Evolutionary conservation across 1,140 invertebrate species (phyloP).

Genomic region (Zaprionus taronus): DNA sequence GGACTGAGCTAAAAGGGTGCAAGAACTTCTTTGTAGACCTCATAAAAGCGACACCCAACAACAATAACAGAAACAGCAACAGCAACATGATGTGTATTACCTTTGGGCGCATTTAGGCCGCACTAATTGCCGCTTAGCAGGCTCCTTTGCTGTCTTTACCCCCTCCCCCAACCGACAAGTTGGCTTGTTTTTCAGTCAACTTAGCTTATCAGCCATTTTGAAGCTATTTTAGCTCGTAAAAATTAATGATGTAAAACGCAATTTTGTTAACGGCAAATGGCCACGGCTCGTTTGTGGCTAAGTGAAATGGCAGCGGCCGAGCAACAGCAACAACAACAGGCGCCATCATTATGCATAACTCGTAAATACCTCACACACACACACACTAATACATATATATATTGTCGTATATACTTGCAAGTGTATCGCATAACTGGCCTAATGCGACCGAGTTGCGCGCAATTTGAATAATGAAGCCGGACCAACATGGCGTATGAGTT

Average conservation of each 20-base stretch:
- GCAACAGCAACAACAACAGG: slow-evolving; percentile 60
- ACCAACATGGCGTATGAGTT: slow-evolving; percentile 73
- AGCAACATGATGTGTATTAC: slow-evolving; percentile 3
- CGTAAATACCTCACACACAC: slow-evolving; percentile 54
- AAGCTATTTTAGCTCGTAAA: slow-evolving; percentile 77
- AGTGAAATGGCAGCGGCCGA: slow-evolving; percentile 73
- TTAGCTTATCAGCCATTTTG: slow-evolving; percentile 77
- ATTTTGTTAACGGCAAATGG: slow-evolving; percentile 81
- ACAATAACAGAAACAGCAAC: slow-evolving; percentile 1
- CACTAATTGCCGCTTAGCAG: slow-evolving; percentile 77
- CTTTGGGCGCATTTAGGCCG: slow-evolving; percentile 55
- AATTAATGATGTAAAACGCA: slow-evolving; percentile 83
- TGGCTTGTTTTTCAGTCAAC: slow-evolving; percentile 11
- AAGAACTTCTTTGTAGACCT: neutral
- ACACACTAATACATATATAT: slow-evolving; percentile 20
- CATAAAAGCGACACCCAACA: neutral
- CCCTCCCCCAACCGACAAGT: neutral
- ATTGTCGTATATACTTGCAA: slow-evolving; percentile 26
- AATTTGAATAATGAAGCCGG: slow-evolving; percentile 73
- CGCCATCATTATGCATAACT: slow-evolving; percentile 60
- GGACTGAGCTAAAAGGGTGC: neutral
- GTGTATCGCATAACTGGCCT: slow-evolving; percentile 64
- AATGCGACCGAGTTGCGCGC: slow-evolving; percentile 60
- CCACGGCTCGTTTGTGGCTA: slow-evolving; percentile 81
- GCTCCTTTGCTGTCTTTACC: slow-evolving; percentile 12